Conservation (phyloP, 1,140 invertebrate species). For the Cardiocondyla obscurior region DNA sequence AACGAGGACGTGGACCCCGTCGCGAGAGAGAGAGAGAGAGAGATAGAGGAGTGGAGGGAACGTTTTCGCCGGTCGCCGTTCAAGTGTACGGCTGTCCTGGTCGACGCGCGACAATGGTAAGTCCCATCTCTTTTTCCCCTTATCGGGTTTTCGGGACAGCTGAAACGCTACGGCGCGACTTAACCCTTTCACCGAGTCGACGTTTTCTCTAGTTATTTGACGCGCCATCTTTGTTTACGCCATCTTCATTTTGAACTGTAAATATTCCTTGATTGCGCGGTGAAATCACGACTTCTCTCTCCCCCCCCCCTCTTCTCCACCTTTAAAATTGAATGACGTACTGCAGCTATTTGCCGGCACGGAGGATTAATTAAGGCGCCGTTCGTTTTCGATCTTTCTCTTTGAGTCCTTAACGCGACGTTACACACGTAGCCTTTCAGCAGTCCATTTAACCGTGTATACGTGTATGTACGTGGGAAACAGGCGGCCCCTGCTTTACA, state of each 20-base stretch:
- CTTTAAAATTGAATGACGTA: background rate
- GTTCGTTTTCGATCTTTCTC: background rate
- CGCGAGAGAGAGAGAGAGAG: background rate
- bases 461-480: background rate
- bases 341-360: background rate
- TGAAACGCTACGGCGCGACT: background rate
- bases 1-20: background rate
- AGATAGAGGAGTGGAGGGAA: background rate
- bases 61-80: slow-evolving; percentile 7
- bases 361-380: background rate
- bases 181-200: background rate
- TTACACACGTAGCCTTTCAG: background rate
- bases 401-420: background rate
- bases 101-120: slow-evolving; percentile 55
- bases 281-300: too few relatives aligned
- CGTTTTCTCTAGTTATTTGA: slow-evolving; percentile 1
- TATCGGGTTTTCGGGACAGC: background rate
- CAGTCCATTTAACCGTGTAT: background rate
- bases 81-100: slow-evolving; percentile 24
- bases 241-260: slow-evolving; percentile 15
- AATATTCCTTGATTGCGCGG: background rate
- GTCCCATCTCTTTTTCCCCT: background rate
- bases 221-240: slow-evolving; percentile 39
- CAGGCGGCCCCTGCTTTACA: background rate
- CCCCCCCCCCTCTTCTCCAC: too few relatives aligned